Conservation (phyloP, 2,888 invertebrate genomes). For the Ischnus inquisitorius region DNA sequence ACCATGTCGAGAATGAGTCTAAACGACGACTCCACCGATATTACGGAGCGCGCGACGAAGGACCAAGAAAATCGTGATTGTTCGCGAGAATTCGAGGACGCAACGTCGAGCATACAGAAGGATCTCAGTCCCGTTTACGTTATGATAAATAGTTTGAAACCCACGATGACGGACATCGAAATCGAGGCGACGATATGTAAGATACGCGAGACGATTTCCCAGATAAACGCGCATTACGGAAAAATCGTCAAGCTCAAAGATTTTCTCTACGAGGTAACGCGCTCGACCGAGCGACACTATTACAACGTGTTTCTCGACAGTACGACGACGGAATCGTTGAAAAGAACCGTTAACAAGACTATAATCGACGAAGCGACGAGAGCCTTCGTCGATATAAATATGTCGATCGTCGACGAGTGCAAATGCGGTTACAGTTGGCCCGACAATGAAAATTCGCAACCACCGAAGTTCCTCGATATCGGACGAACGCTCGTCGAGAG, state of each 20-base stretch:
- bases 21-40: conserved; percentile 19
- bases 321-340: conserved; percentile 72
- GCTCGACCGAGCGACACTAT: conserved; percentile 79
- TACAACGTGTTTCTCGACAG: conserved; percentile 81
- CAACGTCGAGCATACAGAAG: conserved; percentile 72
- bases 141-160: conserved; percentile 72
- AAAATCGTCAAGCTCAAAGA: conserved; percentile 73
- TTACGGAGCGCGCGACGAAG: neutral
- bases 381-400: conserved; percentile 88
- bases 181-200: conserved; percentile 75
- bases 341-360: conserved; percentile 69
- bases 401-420: conserved; percentile 86
- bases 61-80: conserved; percentile 42
- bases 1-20: conserved; percentile 41
- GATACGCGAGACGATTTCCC: conserved; percentile 73
- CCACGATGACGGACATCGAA: conserved; percentile 71
- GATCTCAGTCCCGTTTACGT: conserved; percentile 76
- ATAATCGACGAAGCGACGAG: conserved; percentile 83
- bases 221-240: conserved; percentile 74
- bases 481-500: conserved; percentile 87
- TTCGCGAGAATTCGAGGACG: conserved; percentile 62
- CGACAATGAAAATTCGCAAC: conserved; percentile 84
- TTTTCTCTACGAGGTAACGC: conserved; percentile 78
- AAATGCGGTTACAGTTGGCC: conserved; percentile 88
- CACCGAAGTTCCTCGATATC: conserved; percentile 86